These are phyloP conservation scores for Pogoniulus pusillus DNA, from an alignment of 2,797 vertebrate species.

Conservation along the genomic window DNA sequence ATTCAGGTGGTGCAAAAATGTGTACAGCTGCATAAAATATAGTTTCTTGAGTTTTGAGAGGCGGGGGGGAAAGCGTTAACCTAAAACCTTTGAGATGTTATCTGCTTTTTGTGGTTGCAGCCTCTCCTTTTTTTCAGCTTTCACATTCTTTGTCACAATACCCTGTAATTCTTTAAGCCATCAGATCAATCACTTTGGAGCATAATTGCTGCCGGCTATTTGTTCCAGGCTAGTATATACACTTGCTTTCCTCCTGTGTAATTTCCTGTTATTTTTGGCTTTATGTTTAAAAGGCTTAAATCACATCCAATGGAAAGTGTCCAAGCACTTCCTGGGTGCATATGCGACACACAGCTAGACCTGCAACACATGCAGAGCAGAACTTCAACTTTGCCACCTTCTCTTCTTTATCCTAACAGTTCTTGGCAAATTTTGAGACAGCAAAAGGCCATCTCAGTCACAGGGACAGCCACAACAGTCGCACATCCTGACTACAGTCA, in stretches of 20 bases:
- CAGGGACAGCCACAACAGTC: not conserved
- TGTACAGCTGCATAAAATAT: not conserved
- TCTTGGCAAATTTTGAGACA: not conserved
- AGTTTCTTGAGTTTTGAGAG: not conserved
- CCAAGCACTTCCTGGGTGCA: not conserved
- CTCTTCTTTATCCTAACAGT: not conserved
- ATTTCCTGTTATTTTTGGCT: not conserved
- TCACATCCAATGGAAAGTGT: not conserved
- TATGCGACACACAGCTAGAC: not conserved
- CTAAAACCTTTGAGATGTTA: not conserved
- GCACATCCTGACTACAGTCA: not conserved
- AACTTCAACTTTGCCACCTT: not conserved
- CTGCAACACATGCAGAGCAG: not conserved
- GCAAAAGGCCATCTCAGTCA: not conserved
- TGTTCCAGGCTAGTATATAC: not conserved
- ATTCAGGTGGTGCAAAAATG: not conserved
- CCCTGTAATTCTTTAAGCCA: not conserved
- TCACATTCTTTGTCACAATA: slow-evolving; percentile 6
- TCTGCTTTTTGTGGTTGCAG: not conserved
- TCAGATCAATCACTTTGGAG: not conserved
- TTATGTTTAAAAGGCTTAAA: not conserved
- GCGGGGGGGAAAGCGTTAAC: not conserved
- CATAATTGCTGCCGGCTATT: not conserved
- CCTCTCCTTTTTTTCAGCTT: not conserved
- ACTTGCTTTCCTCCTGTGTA: not conserved